Conservation (phyloP, 2,888 invertebrate genomes). For the Schizotus pectinicornis region DNA sequence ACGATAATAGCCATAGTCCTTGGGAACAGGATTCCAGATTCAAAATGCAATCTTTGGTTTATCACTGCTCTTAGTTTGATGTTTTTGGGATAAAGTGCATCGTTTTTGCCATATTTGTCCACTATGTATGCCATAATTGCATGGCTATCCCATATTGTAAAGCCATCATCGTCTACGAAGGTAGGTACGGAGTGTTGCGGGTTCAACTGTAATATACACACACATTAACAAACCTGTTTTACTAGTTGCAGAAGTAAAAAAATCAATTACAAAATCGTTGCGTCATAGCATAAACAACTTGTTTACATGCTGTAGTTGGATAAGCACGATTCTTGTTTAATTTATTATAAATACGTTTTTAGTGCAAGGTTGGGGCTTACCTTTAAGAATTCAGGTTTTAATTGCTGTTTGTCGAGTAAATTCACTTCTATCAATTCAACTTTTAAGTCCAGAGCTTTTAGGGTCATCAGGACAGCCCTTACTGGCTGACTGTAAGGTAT, state of each 20-base stretch:
- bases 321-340: not conserved
- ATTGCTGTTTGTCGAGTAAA: constrained; percentile 54
- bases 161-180: constrained; percentile 63
- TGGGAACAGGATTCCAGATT: constrained; percentile 54
- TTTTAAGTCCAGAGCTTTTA: constrained; percentile 58
- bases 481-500: constrained; percentile 59
- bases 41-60: constrained; percentile 64
- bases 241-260: not conserved
- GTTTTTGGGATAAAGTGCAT: constrained; percentile 64
- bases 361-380: constrained; percentile 33
- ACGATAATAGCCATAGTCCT: too few species aligned
- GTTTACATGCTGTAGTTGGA: not conserved
- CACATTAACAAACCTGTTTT: not conserved
- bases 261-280: not conserved
- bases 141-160: constrained; percentile 69
- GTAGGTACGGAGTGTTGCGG: constrained; percentile 71
- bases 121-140: constrained; percentile 69
- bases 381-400: constrained; percentile 56
- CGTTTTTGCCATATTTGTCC: constrained; percentile 63
- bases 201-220: constrained; percentile 62
- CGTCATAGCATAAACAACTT: not conserved
- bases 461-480: constrained; percentile 59
- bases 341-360: too few species aligned
- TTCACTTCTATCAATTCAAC: constrained; percentile 57
- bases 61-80: constrained; percentile 59